A percentile compares a stretch with the other conserved stretches of the same genome.
Conservation (phyloP, 2,797 vertebrate species). For the Periophthalmus magnuspinnatus region DNA sequence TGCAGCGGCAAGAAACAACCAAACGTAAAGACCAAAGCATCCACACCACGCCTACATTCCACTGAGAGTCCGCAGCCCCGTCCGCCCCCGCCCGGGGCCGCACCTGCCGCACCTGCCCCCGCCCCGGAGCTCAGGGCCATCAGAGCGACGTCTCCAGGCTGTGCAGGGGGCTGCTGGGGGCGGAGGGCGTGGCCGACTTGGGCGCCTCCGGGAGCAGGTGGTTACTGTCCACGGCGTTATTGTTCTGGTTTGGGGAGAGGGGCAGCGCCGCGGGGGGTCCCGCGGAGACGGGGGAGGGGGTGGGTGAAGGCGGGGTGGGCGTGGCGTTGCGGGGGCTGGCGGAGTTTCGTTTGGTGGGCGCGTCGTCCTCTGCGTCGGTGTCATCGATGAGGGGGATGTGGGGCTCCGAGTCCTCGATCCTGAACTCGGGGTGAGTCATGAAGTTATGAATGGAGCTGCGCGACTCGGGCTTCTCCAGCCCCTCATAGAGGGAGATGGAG, state of each 20-base stretch:
- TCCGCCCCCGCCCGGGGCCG: not conserved
- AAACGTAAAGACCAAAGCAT: constrained; percentile 79
- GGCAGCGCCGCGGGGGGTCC: constrained; percentile 76
- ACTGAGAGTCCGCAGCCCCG: constrained; percentile 85
- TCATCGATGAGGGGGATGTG: constrained; percentile 98
- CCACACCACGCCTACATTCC: constrained; percentile 91
- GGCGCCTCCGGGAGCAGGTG: constrained; percentile 92
- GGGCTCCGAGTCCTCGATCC: constrained; percentile 99
- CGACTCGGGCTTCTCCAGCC: constrained; percentile 96
- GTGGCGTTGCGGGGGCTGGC: constrained; percentile 77
- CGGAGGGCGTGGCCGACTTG: constrained; percentile 90
- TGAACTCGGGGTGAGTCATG: constrained; percentile 99
- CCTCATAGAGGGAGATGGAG: constrained; percentile 98
- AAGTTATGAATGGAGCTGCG: constrained; percentile 99
- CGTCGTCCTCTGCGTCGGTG: constrained; percentile 97
- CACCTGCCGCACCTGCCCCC: constrained; percentile 11
- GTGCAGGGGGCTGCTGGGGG: constrained; percentile 96
- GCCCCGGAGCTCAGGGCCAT: constrained; percentile 66
- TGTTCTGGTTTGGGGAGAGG: constrained; percentile 97
- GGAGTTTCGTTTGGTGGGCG: constrained; percentile 95
- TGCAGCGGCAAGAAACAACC: constrained; percentile 71
- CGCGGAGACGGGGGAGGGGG: constrained; percentile 55
- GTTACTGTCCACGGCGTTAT: constrained; percentile 97
- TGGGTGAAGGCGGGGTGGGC: constrained; percentile 78
- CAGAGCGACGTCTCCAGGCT: constrained; percentile 99